phyloP scores from a whole-genome alignment of 2,113 vertebrate species.

The Silurus asotus region DNA sequence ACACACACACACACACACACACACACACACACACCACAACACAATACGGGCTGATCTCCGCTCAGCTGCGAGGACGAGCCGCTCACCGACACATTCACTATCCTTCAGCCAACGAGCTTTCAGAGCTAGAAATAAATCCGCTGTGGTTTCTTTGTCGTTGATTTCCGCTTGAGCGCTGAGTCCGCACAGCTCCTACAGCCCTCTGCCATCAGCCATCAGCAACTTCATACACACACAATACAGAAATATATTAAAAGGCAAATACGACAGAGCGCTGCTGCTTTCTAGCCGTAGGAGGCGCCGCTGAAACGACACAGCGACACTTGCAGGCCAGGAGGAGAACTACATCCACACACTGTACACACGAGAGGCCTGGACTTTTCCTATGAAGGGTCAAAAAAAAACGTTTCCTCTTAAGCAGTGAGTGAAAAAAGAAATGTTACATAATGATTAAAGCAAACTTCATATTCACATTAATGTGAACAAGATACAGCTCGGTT shows the following conservation, averaged over 20 bases:
- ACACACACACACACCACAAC: neutral
- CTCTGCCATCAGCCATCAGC: neutral
- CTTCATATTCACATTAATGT: too few relatives aligned
- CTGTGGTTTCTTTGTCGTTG: neutral
- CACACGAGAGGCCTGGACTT: neutral
- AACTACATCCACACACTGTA: neutral
- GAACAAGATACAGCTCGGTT: too few relatives aligned
- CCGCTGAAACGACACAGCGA: slow-evolving; percentile 23
- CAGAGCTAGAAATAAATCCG: neutral
- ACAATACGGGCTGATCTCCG: neutral
- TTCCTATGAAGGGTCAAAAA: too few relatives aligned
- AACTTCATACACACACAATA: neutral
- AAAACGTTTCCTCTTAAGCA: too few relatives aligned
- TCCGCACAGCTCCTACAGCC: too few relatives aligned
- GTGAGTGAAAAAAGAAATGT: too few relatives aligned
- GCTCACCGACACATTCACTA: neutral
- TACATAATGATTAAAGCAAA: too few relatives aligned
- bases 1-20: neutral
- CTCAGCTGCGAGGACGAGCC: neutral
- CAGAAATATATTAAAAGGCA: slow-evolving; percentile 2
- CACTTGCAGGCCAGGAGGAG: slow-evolving; percentile 12
- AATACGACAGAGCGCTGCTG: slow-evolving; percentile 18
- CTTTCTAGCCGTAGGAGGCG: neutral
- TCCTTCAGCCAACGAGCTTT: neutral
- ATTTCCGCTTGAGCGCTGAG: too few relatives aligned